Base-by-base conservation (phyloP, 1,140 invertebrate genomes). In the Cydia amplana region DNA sequence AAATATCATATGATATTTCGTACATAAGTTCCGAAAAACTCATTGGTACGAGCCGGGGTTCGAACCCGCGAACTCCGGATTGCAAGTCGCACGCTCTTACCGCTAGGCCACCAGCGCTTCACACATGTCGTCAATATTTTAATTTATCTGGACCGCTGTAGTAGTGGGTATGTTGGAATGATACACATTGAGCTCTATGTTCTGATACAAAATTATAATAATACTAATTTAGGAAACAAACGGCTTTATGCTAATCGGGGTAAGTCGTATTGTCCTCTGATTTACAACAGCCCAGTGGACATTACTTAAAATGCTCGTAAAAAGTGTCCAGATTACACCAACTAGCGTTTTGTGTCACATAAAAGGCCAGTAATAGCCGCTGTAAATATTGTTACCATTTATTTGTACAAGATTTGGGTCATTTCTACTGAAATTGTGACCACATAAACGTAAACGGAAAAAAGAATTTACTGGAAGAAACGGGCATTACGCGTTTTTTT, bases 291-390 rank as follows among this genome's bases (percentile, higher is more conserved):
- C 64, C 75, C 76, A 75, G 74, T 83, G 82, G 78, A 81, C 78
- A 82, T 81, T 80, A 83, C 75, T 85, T 84, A 84, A 87, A 86
- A 84, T 79, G 78, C 79, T 84, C 84, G 80, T 86, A 88, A 88
- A 87, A 86, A 85, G 43, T 79, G 76, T 75, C 75, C 78, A 84
- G 82, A 85, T 82, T 84, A 87, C 81, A 81, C 75, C 63, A 78
- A 75, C 82, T 77, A 81, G 79, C 81, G 77, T 85, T 46, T 85
- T 85, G 77, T 79, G 83, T 82, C 80, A 79, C 82, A 84, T 84
- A 84, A 84, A 84, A 81, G 77, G 76, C 79, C 77, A 74, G 82
- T 83, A 82, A 82, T 83, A 79, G 79, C 79, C 74, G 77, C 72
- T 83, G 81, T 85, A 86, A 83, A 85, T 87, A 87, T 86, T 84